Base-by-base conservation (phyloP, 2,113 vertebrate genomes). In the Cochlearius cochlearius region DNA sequence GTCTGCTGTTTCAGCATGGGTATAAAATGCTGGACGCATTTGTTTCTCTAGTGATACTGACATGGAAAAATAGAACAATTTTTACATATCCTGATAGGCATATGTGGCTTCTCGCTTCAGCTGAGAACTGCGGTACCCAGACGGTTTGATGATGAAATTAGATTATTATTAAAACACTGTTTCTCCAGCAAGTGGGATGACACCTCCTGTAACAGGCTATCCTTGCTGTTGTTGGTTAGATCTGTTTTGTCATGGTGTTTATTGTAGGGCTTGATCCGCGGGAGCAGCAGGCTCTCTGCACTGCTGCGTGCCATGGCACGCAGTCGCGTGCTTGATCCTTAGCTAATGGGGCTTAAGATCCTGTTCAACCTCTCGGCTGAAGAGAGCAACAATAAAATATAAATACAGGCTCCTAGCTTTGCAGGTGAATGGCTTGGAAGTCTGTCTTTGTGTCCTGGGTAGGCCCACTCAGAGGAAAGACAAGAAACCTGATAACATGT, bases 201-300 rank as follows among this genome's bases (percentile, higher is more conserved):
- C 38, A 63, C 43, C 29, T 82, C 30, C 26, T 86, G 18, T 55
- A 75, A 56, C 19, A 53, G 49, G 20, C n/a, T 29, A 72, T 66
- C 49, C 13, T 76, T 1, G 0, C 43, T 68, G 26, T 16, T 68
- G 25, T 62, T 72, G 52, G 25, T 93, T 32, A 86, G 52, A 79
- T 71, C 71, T 85, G 38, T 58, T 85, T 14, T 15, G 0, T 83
- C 53, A 47, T 0, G 1, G 34, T 2, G 0, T 86, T 87, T 64
- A 53, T 80, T 0, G 0, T 2, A 43, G 23, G 59, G 20, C 23
- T n/a, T 66, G 53, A 5, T 64, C 63, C 5, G 17, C 43, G 34
- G 59, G 68, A 92, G 50, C 20, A 87, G 68, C 49, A 77, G 60
- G 25, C 89, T 84, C 68, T 69, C 34, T 4, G 5, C 12, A 5